Base-by-base conservation (phyloP, 2,888 invertebrate genomes). In the Apotomis turbidana region DNA sequence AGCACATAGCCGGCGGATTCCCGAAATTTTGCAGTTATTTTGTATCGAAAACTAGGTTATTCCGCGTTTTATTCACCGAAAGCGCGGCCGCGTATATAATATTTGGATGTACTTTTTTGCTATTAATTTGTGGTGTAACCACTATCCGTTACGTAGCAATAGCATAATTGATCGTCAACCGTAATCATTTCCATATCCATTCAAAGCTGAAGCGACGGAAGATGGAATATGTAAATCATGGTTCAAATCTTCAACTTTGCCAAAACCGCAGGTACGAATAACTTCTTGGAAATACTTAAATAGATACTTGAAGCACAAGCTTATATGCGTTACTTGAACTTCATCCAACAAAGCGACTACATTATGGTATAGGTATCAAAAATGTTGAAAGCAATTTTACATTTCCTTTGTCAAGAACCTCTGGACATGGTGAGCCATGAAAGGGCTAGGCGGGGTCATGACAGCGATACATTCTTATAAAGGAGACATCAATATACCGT, bases 11-110 rank as follows among this genome's bases (percentile, higher is more conserved):
- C 86, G 85, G 83, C 84, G 83, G 84, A 86, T 85, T 85, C 89
- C 92, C 92, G 91, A 93, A 91, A 93, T 89, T 92, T 93, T 91
- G 91, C 91, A 91, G 91, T 89, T 92, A 93, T 93, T 92, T 90
- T 90, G 90, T 90, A 89, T 88, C 87, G 90, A 87, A 93, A 93
- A 92, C 92, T 93, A 92, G 93, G 93, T 93, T 93, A 93, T 91
- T 85, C 87, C 79, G 79, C 88, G 87, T 90, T 90, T 90, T 90
- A 90, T 88, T 83, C 83, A 79, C 76, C 73, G 69, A 78, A 75
- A 80, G 77, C 75, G 76, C 77, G 78, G 78, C 57, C 66, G 64
- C 66, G 64, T 66, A 61, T 62, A 60, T 69, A 60, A 67, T 62
- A 69, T 46, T 59, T 63, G 54, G 10, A 46, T 13, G 36, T 66